Conservation (phyloP, 2,113 vertebrate species). For the Oryzias javanicus region DNA sequence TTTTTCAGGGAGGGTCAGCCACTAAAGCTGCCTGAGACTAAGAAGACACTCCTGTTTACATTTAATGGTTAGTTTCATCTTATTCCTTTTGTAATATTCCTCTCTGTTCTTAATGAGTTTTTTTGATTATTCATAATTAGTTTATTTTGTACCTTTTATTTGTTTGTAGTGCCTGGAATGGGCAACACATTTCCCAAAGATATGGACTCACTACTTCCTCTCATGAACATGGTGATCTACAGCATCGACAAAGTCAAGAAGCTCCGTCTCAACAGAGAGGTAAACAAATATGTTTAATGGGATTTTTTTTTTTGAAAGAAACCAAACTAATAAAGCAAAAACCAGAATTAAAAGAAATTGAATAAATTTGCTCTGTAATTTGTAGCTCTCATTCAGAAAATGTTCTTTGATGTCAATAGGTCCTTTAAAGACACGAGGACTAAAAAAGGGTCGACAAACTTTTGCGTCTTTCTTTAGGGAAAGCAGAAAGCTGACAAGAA, state of each 20-base stretch:
- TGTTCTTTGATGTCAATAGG: too few species aligned
- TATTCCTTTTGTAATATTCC: not conserved
- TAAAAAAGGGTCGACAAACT: not conserved
- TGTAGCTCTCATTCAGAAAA: not conserved
- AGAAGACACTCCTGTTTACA: conserved; percentile 98
- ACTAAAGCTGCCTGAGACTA: conserved; percentile 97
- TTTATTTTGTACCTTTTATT: not conserved
- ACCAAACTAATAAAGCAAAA: too few species aligned
- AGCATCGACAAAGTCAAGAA: conserved; percentile 98
- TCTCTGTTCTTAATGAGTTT: accelerated
- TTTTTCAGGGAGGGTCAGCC: conserved; percentile 94
- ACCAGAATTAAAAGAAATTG: not conserved
- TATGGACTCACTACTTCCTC: conserved; percentile 93
- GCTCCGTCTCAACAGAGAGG: conserved; percentile 96
- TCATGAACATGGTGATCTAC: conserved; percentile 99
- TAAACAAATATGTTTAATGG: conserved; percentile 26
- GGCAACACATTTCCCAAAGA: conserved; percentile 99
- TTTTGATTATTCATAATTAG: not conserved
- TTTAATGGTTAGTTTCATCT: conserved; percentile 87
- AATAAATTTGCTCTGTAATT: not conserved
- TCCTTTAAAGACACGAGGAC: too few species aligned
- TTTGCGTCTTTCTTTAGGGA: conserved; percentile 73
- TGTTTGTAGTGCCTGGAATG: conserved; percentile 89
- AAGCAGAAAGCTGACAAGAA: conserved; percentile 97
- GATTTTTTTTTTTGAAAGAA: too few species aligned